A percentile compares a stretch with the other conserved stretches of the same genome.
These are phyloP conservation scores for Agapornis canus DNA, from an alignment of 2,797 vertebrate species.

Conservation along the genomic window DNA sequence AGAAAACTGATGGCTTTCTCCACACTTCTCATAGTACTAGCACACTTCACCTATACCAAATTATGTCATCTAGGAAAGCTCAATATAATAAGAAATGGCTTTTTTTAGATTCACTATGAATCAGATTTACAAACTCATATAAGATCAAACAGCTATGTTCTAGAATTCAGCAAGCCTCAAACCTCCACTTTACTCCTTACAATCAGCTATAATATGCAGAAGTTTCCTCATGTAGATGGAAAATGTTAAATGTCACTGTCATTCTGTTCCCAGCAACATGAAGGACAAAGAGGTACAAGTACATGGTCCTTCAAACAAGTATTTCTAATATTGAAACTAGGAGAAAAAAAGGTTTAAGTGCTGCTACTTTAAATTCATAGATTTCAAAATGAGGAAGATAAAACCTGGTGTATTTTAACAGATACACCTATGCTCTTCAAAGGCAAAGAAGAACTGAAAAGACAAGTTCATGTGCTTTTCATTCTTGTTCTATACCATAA, in stretches of 20 bases:
- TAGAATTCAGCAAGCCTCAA: slow-evolving; percentile 45
- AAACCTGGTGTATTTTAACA: not conserved
- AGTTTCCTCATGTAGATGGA: not conserved
- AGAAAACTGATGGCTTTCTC: not conserved
- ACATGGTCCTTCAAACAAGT: not conserved
- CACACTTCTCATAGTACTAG: not conserved
- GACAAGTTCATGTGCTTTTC: not conserved
- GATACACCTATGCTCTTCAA: not conserved
- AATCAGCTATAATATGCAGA: not conserved
- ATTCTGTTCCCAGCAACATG: not conserved
- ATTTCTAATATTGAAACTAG: not conserved
- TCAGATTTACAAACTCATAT: slow-evolving; percentile 23
- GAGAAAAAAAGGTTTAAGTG: slow-evolving; percentile 34
- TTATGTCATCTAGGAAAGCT: not conserved
- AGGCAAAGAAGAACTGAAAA: not conserved
- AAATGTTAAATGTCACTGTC: not conserved
- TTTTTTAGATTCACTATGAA: slow-evolving; percentile 19
- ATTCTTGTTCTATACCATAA: not conserved
- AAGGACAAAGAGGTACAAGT: not conserved
- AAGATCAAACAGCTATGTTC: slow-evolving; percentile 43
- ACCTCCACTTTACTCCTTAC: not conserved
- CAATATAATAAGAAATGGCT: not conserved
- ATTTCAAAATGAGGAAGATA: not conserved
- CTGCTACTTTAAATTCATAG: not conserved
- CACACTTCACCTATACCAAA: not conserved